These are phyloP conservation scores for Archips crataeganus DNA, from an alignment of 2,888 invertebrate genomes.

Conservation along the genomic window DNA sequence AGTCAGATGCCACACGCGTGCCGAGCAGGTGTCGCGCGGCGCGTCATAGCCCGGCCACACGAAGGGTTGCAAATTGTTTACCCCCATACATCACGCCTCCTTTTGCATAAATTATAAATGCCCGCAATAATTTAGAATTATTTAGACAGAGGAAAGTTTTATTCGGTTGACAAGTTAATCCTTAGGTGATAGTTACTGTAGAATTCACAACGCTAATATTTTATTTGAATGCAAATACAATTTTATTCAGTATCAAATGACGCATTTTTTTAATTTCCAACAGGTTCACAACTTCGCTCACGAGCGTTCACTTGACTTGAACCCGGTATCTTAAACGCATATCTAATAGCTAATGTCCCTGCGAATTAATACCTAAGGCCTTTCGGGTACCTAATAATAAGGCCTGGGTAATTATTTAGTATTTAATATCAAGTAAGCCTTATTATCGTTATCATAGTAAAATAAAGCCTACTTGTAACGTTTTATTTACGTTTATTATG, in stretches of 20 bases:
- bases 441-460: not conserved
- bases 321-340: no score
- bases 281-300: no score
- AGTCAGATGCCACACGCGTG: conserved; percentile 47
- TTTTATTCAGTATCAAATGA: no score
- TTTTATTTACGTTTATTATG: no score
- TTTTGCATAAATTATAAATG: conserved; percentile 76
- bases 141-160: conserved; percentile 60
- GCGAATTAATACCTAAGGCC: no score
- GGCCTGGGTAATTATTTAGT: no score
- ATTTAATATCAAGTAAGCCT: no score
- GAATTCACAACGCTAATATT: not conserved
- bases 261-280: no score
- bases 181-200: not conserved
- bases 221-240: not conserved
- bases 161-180: conserved; percentile 37
- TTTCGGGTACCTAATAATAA: no score
- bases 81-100: conserved; percentile 76
- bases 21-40: conserved; percentile 77
- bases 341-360: no score
- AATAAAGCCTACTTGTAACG: not conserved
- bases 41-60: conserved; percentile 65
- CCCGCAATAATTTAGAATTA: conserved; percentile 81
- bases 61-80: conserved; percentile 85
- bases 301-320: no score